Percentiles rank a stretch among this genome's conserved stretches.
phyloP scores from a whole-genome alignment of 2,113 vertebrate genomes.

The Pardalotus punctatus region DNA sequence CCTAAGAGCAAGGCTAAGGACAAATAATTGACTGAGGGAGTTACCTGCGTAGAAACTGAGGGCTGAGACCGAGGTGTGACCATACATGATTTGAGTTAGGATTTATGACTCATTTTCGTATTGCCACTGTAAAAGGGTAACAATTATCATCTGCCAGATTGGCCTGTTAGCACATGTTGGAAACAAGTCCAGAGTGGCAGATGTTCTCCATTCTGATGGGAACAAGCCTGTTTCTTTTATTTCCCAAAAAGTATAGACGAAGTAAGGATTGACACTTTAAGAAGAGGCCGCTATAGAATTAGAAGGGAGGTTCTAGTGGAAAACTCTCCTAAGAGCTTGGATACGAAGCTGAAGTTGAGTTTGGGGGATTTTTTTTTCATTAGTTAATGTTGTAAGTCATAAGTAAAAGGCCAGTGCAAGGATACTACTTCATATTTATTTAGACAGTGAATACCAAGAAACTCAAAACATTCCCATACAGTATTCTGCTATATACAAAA shows the following conservation, averaged over 20 bases:
- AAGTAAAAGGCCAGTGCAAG: not conserved
- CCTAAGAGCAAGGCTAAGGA: not conserved
- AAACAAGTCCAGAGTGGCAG: not conserved
- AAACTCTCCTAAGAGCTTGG: not conserved
- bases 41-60: not conserved
- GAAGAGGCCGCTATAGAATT: not conserved
- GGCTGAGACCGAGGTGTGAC: not conserved
- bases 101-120: slow-evolving; percentile 4
- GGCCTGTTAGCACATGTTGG: not conserved
- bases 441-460: not conserved
- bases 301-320: not conserved
- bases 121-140: not conserved
- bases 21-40: not conserved
- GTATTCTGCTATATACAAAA: not conserved
- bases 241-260: not conserved
- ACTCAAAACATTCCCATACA: not conserved
- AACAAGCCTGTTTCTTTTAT: not conserved
- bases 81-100: not conserved
- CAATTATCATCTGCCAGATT: not conserved
- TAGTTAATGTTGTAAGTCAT: not conserved
- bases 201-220: not conserved
- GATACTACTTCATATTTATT: not conserved
- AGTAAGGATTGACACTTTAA: not conserved
- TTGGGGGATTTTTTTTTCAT: not conserved
- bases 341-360: not conserved